Percentiles rank a stretch among this genome's conserved stretches.
Evolutionary conservation across 2,888 invertebrate species (phyloP).

Genomic region (Conomelus anceps): DNA sequence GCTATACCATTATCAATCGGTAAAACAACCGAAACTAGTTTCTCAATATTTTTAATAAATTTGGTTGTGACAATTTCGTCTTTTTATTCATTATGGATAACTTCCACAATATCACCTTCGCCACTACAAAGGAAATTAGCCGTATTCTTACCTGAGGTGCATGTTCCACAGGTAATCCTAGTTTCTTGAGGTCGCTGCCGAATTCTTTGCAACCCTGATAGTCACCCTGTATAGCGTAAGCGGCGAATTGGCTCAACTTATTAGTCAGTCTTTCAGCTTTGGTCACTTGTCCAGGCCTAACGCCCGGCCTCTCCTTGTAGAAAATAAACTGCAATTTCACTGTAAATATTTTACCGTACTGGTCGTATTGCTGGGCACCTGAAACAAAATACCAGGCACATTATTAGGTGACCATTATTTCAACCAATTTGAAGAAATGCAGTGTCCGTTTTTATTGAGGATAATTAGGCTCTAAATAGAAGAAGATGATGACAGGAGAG

Average conservation of each 20-base stretch:
- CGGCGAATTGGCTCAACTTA: slow-evolving; percentile 87
- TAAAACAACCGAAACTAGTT: too few relatives aligned
- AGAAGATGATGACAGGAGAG: too few relatives aligned
- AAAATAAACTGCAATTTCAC: slow-evolving; percentile 92
- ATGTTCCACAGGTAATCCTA: slow-evolving; percentile 93
- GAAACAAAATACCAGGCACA: background rate
- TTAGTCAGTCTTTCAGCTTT: slow-evolving; percentile 88
- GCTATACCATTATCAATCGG: too few relatives aligned
- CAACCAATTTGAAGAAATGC: too few relatives aligned
- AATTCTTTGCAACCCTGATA: slow-evolving; percentile 91
- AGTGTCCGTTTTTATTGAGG: too few relatives aligned
- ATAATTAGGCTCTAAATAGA: too few relatives aligned
- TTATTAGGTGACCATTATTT: background rate
- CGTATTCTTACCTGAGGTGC: slow-evolving; percentile 68
- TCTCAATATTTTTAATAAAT: too few relatives aligned
- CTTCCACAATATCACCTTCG: too few relatives aligned
- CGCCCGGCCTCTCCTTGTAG: slow-evolving; percentile 96
- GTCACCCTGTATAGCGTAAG: slow-evolving; percentile 88
- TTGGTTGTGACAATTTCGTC: too few relatives aligned
- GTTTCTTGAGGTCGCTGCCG: slow-evolving; percentile 84
- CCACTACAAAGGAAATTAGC: too few relatives aligned
- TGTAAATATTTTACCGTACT: slow-evolving; percentile 98
- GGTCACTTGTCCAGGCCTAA: slow-evolving; percentile 88
- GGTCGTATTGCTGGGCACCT: slow-evolving; percentile 95
- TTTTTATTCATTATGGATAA: too few relatives aligned